Conservation (phyloP, 2,888 invertebrate genomes). For the Trilocha varians region DNA sequence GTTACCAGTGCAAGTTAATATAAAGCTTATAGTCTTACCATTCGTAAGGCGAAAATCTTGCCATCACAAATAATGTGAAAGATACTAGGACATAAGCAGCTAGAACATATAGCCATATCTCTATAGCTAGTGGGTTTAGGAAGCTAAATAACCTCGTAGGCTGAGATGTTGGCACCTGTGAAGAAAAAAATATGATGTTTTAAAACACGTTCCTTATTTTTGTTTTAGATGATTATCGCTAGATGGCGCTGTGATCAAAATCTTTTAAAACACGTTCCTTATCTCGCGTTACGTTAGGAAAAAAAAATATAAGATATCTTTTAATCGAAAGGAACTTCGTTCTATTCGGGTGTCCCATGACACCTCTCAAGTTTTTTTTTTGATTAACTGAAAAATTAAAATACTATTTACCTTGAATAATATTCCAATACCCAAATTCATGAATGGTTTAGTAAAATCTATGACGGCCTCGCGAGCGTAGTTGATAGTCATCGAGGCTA, state of each 20-base stretch:
- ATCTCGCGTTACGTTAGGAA: too few species aligned
- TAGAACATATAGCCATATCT: slow-evolving; percentile 96
- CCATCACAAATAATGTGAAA: slow-evolving; percentile 95
- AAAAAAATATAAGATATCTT: too few species aligned
- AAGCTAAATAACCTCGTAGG: slow-evolving; percentile 94
- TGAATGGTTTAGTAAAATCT: slow-evolving; percentile 98
- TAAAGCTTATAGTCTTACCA: too few species aligned
- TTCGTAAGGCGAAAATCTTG: slow-evolving; percentile 96
- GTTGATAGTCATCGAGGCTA: slow-evolving; percentile 98
- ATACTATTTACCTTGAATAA: slow-evolving; percentile 96
- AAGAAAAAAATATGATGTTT: slow-evolving; percentile 14
- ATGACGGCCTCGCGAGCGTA: slow-evolving; percentile 96
- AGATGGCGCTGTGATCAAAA: too few species aligned
- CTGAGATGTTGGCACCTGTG: slow-evolving; percentile 89
- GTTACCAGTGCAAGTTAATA: too few species aligned
- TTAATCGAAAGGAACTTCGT: too few species aligned
- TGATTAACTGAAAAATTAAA: too few species aligned
- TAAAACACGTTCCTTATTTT: too few species aligned
- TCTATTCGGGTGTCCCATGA: too few species aligned
- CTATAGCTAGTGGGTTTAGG: slow-evolving; percentile 95
- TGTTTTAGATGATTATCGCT: too few species aligned
- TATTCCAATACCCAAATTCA: slow-evolving; percentile 97
- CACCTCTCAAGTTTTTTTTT: too few species aligned
- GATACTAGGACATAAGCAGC: slow-evolving; percentile 96
- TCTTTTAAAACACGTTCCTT: too few species aligned